These are phyloP conservation scores for Phyllostomus discolor DNA, from an alignment of 2,113 vertebrate genomes.

Conservation along the genomic window DNA sequence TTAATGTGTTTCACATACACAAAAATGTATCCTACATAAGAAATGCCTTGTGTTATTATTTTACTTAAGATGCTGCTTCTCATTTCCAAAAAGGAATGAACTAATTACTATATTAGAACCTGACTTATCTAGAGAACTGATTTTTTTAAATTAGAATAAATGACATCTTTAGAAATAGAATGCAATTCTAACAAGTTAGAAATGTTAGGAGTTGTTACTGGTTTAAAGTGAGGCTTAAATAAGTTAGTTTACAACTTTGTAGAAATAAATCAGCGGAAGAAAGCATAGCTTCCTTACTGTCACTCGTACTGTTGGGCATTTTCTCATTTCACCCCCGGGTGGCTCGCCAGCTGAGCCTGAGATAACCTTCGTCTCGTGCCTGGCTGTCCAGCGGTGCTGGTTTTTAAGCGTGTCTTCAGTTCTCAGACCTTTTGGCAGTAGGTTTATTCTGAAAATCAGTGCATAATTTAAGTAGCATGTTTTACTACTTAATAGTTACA, in stretches of 20 bases:
- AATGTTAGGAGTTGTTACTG: not conserved
- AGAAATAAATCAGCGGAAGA: not conserved
- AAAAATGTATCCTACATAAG: no score
- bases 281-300: not conserved
- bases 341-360: not conserved
- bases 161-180: not conserved
- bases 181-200: not conserved
- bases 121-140: not conserved
- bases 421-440: not conserved
- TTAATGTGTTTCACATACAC: not conserved
- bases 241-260: not conserved
- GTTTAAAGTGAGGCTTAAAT: not conserved
- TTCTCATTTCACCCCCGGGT: not conserved
- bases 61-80: not conserved
- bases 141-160: not conserved
- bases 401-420: not conserved
- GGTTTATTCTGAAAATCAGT: constrained; percentile 17
- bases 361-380: not conserved
- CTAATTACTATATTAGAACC: not conserved
- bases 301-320: not conserved
- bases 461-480: not conserved
- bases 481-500: not conserved
- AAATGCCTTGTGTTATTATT: not conserved
- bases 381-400: not conserved
- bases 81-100: not conserved